Percentiles rank a stretch among this genome's conserved stretches.
phyloP scores from a whole-genome alignment of 2,797 vertebrate species.

The Eulemur rubriventer region DNA sequence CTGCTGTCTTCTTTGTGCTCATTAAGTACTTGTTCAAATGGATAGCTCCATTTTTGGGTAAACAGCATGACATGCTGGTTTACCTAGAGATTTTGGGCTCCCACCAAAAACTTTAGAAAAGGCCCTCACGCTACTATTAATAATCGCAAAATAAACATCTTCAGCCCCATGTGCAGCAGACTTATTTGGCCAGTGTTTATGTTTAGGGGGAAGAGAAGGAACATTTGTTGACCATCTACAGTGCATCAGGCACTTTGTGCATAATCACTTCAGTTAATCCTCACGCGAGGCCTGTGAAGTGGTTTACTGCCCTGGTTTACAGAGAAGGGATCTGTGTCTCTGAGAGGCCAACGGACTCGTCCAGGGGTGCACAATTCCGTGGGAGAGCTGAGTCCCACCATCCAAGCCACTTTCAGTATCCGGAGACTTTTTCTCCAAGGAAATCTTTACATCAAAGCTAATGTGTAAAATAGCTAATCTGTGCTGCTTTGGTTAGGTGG shows the following conservation, averaged over 20 bases:
- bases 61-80: constrained; percentile 29
- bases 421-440: background rate
- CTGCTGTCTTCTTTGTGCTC: constrained; percentile 9
- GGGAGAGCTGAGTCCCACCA: background rate
- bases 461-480: background rate
- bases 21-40: constrained; percentile 16
- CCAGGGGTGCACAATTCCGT: no score
- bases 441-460: background rate
- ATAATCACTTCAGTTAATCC: background rate
- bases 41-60: constrained; percentile 10
- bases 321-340: background rate
- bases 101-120: constrained; percentile 48
- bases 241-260: background rate
- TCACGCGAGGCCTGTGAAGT: background rate
- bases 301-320: background rate
- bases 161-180: background rate
- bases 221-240: background rate
- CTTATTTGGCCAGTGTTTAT: background rate
- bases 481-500: background rate
- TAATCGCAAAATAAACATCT: constrained; percentile 41
- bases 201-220: background rate
- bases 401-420: background rate
- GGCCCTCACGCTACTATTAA: background rate
- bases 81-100: constrained; percentile 44
- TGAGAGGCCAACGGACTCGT: background rate